These are phyloP conservation scores for Scaptodrosophila lebanonensis DNA, from an alignment of 1,140 invertebrate species.

Conservation along the genomic window DNA sequence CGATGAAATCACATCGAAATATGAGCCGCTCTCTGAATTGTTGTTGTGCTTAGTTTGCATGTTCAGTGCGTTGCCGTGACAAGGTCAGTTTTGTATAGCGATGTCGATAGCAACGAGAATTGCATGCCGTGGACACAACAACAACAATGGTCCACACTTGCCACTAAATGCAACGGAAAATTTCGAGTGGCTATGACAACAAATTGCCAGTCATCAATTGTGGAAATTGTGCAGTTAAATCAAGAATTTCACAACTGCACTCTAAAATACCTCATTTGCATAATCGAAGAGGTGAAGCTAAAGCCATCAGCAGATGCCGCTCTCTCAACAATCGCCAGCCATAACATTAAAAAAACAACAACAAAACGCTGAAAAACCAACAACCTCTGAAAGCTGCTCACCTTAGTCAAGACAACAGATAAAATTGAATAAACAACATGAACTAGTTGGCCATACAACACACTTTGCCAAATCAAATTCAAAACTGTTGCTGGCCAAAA, in stretches of 20 bases:
- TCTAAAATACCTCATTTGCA: constrained; percentile 13
- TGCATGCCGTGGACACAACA: constrained; percentile 26
- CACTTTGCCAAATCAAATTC: no score
- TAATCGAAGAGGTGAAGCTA: constrained; percentile 7
- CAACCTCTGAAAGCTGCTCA: no score
- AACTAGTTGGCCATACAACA: no score
- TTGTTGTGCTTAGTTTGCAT: not conserved
- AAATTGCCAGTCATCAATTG: constrained; percentile 28
- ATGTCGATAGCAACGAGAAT: constrained; percentile 47
- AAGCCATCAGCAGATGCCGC: no score
- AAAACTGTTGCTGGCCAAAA: no score
- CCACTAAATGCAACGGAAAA: constrained; percentile 47
- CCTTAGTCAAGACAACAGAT: no score
- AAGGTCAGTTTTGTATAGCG: constrained; percentile 35
- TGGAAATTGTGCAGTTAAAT: constrained; percentile 2
- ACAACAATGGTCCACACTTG: constrained; percentile 1
- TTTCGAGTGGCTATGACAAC: constrained; percentile 16
- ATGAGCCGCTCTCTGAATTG: no score
- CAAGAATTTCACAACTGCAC: not conserved
- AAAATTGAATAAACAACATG: no score
- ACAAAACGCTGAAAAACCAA: no score
- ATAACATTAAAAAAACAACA: no score
- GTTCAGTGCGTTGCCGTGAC: constrained; percentile 32
- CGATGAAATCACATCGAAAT: constrained; percentile 21
- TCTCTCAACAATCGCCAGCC: no score